A percentile compares a stretch with the other conserved stretches of the same genome.
phyloP scores from a whole-genome alignment of 2,113 vertebrate species.

The Promerops cafer region DNA sequence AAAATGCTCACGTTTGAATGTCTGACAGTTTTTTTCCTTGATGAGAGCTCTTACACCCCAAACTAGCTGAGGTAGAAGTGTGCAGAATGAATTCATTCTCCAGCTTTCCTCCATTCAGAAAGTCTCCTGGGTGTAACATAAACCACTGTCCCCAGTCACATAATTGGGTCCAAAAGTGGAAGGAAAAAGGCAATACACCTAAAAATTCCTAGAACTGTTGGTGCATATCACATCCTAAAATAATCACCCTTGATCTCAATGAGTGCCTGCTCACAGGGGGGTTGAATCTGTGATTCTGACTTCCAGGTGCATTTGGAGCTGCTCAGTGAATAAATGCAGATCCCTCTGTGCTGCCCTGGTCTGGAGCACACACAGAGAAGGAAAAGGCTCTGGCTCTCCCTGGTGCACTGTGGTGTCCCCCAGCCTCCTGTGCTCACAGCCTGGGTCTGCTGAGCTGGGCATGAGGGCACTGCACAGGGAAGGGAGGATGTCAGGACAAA shows the following conservation, averaged over 20 bases:
- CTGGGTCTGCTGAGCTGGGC: background rate
- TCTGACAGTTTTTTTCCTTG: background rate
- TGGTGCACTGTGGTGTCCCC: background rate
- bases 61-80: background rate
- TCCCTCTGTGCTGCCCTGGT: background rate
- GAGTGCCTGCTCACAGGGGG: background rate
- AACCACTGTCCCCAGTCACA: background rate
- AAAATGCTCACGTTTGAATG: slow-evolving; percentile 11
- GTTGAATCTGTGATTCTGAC: background rate
- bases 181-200: background rate
- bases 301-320: background rate
- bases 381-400: background rate
- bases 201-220: background rate
- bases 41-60: background rate
- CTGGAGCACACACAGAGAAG: background rate
- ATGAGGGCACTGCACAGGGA: background rate
- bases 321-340: background rate
- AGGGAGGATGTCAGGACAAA: background rate
- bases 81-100: background rate
- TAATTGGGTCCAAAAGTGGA: background rate
- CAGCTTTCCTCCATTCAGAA: background rate
- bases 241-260: background rate
- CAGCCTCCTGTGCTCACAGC: background rate
- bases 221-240: background rate
- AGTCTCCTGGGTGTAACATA: background rate